phyloP scores from a whole-genome alignment of 2,888 invertebrate genomes.

The Papilio protenor region DNA sequence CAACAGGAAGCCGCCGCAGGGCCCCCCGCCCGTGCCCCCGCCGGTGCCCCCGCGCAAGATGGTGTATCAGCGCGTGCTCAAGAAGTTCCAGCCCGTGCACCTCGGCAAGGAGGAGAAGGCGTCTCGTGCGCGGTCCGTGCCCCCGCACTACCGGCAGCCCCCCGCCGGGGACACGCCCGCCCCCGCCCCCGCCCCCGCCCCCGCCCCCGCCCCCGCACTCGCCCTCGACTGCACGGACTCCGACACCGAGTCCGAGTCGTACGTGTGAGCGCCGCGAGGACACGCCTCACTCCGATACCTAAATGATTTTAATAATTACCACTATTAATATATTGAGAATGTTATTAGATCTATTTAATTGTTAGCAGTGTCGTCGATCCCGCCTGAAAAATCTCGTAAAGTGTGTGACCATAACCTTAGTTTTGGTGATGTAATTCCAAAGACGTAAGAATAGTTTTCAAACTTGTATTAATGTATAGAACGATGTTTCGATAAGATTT shows the following conservation, averaged over 20 bases:
- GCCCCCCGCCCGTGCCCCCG: conserved; percentile 86
- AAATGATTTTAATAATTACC: conserved; percentile 35
- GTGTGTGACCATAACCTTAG: conserved; percentile 81
- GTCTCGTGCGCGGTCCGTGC: conserved; percentile 77
- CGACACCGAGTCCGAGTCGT: conserved; percentile 82
- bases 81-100: conserved; percentile 87
- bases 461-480: conserved; percentile 67
- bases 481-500: conserved; percentile 44
- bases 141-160: conserved; percentile 77
- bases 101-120: conserved; percentile 84
- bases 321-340: conserved; percentile 45
- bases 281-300: not conserved
- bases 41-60: conserved; percentile 85
- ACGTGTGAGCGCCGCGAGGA: conserved; percentile 62
- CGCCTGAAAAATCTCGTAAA: conserved; percentile 73
- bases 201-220: conserved; percentile 70
- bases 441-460: conserved; percentile 81
- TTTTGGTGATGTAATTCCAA: conserved; percentile 84
- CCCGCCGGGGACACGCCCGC: conserved; percentile 68
- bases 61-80: conserved; percentile 80
- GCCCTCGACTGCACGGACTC: conserved; percentile 79
- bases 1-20: conserved; percentile 77
- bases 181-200: conserved; percentile 69
- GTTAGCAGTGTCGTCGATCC: conserved; percentile 67
- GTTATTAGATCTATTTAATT: conserved; percentile 50